Percentiles rank a stretch among this genome's conserved stretches.
phyloP scores from a whole-genome alignment of 1,140 invertebrate genomes.

The Sminthurinus signatus region DNA sequence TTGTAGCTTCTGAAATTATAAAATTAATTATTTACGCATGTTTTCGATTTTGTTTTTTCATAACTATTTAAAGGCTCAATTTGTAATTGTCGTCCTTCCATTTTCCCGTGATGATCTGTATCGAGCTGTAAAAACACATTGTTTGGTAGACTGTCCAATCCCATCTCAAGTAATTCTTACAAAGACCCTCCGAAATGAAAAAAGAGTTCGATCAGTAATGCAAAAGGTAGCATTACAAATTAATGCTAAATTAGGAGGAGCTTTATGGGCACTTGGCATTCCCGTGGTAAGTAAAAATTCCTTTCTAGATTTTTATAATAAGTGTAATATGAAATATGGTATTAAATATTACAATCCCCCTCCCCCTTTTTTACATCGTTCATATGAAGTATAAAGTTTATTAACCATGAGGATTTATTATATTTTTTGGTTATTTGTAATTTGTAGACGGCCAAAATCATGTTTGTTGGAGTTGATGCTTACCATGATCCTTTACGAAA shows the following conservation, averaged over 20 bases:
- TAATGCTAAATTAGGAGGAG: constrained; percentile 91
- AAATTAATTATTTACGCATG: too few relatives aligned
- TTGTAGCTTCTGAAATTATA: too few relatives aligned
- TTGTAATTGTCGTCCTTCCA: constrained; percentile 74
- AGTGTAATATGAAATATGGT: not conserved
- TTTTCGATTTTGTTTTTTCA: not conserved
- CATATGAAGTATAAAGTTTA: too few relatives aligned
- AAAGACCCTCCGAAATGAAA: constrained; percentile 60
- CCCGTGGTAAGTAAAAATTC: constrained; percentile 57
- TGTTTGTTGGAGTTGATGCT: constrained; percentile 86
- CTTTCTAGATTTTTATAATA: not conserved
- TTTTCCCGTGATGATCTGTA: constrained; percentile 77
- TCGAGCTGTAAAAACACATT: constrained; percentile 77
- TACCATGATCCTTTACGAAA: constrained; percentile 61
- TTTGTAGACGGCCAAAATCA: constrained; percentile 53
- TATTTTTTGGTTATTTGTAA: too few relatives aligned
- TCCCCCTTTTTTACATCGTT: too few relatives aligned
- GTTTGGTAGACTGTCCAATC: constrained; percentile 70
- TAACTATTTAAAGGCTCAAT: constrained; percentile 54
- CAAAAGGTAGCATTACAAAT: constrained; percentile 94
- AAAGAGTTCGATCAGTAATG: constrained; percentile 66
- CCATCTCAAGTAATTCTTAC: constrained; percentile 63
- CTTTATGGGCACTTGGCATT: constrained; percentile 76
- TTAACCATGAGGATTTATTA: too few relatives aligned
- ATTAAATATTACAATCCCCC: not conserved